Conservation (phyloP, 2,797 vertebrate genomes). For the Furcifer pardalis region DNA sequence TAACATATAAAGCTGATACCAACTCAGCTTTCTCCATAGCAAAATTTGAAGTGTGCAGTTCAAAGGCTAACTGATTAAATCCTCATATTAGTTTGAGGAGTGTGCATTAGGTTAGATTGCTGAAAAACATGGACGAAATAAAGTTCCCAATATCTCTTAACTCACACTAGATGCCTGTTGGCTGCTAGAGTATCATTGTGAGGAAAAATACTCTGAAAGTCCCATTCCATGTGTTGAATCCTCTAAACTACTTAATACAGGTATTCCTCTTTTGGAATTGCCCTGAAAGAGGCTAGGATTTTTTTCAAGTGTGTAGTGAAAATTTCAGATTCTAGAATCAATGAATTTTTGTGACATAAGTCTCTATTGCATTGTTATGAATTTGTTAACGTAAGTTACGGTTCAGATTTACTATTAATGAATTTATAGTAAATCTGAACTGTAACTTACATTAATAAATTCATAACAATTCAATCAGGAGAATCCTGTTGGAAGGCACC, state of each 20-base stretch:
- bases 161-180: background rate
- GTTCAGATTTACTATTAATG: background rate
- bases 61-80: background rate
- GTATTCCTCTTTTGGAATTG: too few species aligned
- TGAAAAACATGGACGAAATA: background rate
- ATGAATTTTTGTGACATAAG: background rate
- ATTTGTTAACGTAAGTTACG: background rate
- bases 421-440: too few species aligned
- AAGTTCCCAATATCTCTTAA: background rate
- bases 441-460: too few species aligned
- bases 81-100: background rate
- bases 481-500: background rate
- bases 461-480: too few species aligned
- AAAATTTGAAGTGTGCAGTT: background rate
- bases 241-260: background rate
- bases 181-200: background rate
- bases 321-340: background rate
- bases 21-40: background rate
- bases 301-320: background rate
- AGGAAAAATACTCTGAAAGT: background rate
- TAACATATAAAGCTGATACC: too few species aligned
- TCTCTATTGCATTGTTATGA: background rate
- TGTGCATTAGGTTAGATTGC: background rate
- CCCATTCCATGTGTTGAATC: background rate
- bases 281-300: background rate